phyloP scores from a whole-genome alignment of 1,140 invertebrate species.

The Drosophila chauvacae region DNA sequence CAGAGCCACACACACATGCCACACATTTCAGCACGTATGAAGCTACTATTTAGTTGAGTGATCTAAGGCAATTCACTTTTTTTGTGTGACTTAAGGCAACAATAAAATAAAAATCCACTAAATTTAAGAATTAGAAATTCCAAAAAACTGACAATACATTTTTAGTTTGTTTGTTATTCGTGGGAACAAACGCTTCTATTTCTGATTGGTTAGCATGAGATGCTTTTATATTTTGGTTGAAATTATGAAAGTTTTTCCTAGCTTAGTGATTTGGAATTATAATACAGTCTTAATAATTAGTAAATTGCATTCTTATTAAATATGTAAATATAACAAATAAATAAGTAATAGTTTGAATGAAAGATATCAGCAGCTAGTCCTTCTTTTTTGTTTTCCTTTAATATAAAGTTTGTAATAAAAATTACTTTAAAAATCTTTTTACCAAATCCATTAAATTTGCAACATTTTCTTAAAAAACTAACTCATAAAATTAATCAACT shows the following conservation, averaged over 20 bases:
- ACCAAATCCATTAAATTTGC: too few species aligned
- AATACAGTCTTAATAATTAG: background rate
- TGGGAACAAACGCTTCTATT: background rate
- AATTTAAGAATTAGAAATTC: background rate
- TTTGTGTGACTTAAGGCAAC: constrained; percentile 2
- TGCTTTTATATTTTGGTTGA: background rate
- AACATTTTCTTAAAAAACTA: too few species aligned
- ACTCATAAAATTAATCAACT: too few species aligned
- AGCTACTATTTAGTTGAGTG: constrained; percentile 59
- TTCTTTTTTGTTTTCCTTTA: too few species aligned
- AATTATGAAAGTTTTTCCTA: background rate
- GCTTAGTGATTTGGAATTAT: background rate
- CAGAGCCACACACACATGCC: constrained; percentile 33
- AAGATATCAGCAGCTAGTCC: too few species aligned
- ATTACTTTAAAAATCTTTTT: too few species aligned
- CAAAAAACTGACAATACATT: background rate
- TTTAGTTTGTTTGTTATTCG: background rate
- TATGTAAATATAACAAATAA: too few species aligned
- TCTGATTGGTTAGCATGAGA: background rate
- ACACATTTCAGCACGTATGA: constrained; percentile 60
- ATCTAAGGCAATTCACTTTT: constrained; percentile 61
- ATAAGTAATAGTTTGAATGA: too few species aligned
- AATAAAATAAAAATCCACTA: background rate
- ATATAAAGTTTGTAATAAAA: too few species aligned
- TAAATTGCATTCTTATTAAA: too few species aligned